phyloP scores from a whole-genome alignment of 2,888 invertebrate genomes.

The Zygothrica quintamaculata region DNA sequence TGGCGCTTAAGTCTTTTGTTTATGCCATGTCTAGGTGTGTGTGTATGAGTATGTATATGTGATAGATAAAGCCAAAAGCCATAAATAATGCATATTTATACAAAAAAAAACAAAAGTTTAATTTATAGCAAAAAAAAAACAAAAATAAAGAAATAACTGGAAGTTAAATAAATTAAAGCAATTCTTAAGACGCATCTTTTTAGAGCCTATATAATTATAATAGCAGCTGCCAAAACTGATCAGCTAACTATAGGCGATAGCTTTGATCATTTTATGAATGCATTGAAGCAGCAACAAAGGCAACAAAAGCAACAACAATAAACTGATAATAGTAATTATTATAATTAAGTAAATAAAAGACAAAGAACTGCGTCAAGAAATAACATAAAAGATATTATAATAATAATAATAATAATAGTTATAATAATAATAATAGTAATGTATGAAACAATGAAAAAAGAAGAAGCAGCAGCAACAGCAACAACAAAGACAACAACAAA shows the following conservation, averaged over 20 bases:
- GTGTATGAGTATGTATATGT: no score
- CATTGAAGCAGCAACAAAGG: constrained; percentile 10
- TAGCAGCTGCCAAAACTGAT: no score
- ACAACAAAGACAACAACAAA: constrained; percentile 22
- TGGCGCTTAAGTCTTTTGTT: constrained; percentile 67
- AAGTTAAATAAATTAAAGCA: constrained; percentile 52
- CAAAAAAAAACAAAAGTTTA: constrained; percentile 32
- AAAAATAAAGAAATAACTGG: no score
- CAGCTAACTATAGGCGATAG: constrained; percentile 34
- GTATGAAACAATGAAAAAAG: constrained; percentile 12
- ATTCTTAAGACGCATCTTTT: constrained; percentile 10
- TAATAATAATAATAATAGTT: constrained; percentile 10
- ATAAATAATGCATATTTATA: constrained; percentile 49
- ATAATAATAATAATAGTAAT: constrained; percentile 9
- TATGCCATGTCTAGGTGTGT: no score
- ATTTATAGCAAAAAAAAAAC: constrained; percentile 56
- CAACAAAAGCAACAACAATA: constrained; percentile 11
- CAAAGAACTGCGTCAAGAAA: constrained; percentile 15
- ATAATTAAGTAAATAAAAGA: constrained; percentile 15
- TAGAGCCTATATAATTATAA: constrained; percentile 55
- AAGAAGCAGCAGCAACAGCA: constrained; percentile 18
- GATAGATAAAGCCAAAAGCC: constrained; percentile 3
- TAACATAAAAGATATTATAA: constrained; percentile 3
- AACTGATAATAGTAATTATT: constrained; percentile 47
- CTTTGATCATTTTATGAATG: constrained; percentile 35